Conservation (phyloP, 2,888 invertebrate species). For the Cryptocephalus moraei region DNA sequence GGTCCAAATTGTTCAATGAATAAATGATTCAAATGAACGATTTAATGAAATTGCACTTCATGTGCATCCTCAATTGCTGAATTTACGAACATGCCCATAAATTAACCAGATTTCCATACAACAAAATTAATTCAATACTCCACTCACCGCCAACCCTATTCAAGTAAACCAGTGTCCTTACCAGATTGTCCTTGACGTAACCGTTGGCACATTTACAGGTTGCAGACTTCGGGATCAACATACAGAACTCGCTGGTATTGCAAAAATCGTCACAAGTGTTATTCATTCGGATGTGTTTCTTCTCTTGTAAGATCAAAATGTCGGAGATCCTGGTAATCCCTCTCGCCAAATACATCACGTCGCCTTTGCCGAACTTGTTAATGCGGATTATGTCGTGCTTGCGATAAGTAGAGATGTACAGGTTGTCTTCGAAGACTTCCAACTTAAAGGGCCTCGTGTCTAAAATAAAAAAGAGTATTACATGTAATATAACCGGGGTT, state of each 20-base stretch:
- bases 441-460: slow-evolving; percentile 58
- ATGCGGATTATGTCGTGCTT: slow-evolving; percentile 52
- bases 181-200: slow-evolving; percentile 32
- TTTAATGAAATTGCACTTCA: too few relatives aligned
- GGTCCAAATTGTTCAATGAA: too few relatives aligned
- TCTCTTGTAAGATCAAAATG: slow-evolving; percentile 55
- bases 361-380: slow-evolving; percentile 55
- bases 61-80: too few relatives aligned
- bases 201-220: slow-evolving; percentile 36
- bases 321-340: slow-evolving; percentile 51
- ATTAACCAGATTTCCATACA: too few relatives aligned
- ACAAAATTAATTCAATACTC: too few relatives aligned
- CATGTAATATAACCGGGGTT: background rate
- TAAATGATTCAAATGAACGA: too few relatives aligned
- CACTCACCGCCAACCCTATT: too few relatives aligned
- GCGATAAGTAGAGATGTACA: slow-evolving; percentile 56
- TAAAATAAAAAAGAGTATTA: slow-evolving; percentile 20
- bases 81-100: too few relatives aligned
- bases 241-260: slow-evolving; percentile 51
- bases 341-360: slow-evolving; percentile 45
- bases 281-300: slow-evolving; percentile 45
- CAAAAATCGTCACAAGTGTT: slow-evolving; percentile 55
- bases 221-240: slow-evolving; percentile 31
- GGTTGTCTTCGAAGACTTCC: slow-evolving; percentile 62
- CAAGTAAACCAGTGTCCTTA: slow-evolving; percentile 21